Percentiles rank a stretch among this genome's conserved stretches.
phyloP scores from a whole-genome alignment of 1,140 invertebrate species.

The Drosophila takahashii region DNA sequence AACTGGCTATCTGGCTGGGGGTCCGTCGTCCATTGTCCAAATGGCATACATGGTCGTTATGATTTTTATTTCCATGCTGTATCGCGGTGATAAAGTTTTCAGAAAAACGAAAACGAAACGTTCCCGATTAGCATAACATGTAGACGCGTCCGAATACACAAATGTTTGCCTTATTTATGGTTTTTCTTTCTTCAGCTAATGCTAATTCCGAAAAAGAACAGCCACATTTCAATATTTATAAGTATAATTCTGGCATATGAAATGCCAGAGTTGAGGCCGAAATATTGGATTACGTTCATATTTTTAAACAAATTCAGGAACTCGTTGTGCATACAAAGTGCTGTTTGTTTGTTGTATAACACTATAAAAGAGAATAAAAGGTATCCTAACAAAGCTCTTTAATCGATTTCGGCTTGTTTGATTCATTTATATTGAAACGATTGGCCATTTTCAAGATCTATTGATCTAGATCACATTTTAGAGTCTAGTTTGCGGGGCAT shows the following conservation, averaged over 20 bases:
- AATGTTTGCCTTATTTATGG: constrained; percentile 67
- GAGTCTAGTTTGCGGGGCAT: constrained; percentile 37
- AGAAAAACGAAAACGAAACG: constrained; percentile 48
- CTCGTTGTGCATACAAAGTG: constrained; percentile 38
- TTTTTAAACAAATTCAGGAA: constrained; percentile 34
- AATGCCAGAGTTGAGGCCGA: constrained; percentile 72
- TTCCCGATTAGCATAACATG: constrained; percentile 69
- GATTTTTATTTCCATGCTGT: constrained; percentile 44
- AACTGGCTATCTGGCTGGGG: not conserved
- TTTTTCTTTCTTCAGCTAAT: constrained; percentile 60
- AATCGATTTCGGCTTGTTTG: constrained; percentile 6
- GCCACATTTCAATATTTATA: constrained; percentile 72
- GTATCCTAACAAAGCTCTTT: constrained; percentile 17
- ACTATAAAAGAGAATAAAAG: constrained; percentile 14
- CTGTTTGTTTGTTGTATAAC: constrained; percentile 27
- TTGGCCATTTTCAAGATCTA: not conserved
- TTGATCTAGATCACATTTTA: constrained; percentile 12
- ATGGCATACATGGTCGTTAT: constrained; percentile 32
- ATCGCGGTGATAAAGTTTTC: constrained; percentile 58
- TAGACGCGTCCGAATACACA: constrained; percentile 43
- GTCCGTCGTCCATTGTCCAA: constrained; percentile 8
- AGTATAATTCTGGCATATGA: constrained; percentile 56
- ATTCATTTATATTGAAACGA: constrained; percentile 2
- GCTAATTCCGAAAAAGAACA: constrained; percentile 48
- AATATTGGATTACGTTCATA: constrained; percentile 34